Evolutionary conservation across 1,140 invertebrate genomes (phyloP).

Genomic region (Microplitis demolitor): DNA sequence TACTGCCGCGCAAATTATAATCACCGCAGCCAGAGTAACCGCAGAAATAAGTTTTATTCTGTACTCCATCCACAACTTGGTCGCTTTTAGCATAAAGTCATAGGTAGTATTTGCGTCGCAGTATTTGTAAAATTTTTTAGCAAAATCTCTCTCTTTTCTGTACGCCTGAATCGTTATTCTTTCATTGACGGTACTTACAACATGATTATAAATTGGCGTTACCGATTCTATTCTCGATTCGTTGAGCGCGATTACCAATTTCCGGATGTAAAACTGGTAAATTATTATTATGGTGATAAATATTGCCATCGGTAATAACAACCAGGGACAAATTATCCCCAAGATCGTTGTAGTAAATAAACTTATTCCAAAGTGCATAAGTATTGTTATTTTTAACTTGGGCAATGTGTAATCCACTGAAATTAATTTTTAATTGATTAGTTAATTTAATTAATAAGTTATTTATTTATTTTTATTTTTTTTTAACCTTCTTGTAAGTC

Average conservation of each 20-base stretch:
- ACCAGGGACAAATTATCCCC: conserved; percentile 32
- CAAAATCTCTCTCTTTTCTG: conserved; percentile 38
- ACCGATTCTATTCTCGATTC: conserved; percentile 32
- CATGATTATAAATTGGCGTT: conserved; percentile 34
- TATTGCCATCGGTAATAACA: conserved; percentile 25
- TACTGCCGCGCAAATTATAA: conserved; percentile 29
- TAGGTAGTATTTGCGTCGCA: conserved; percentile 37
- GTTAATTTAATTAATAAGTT: neutral
- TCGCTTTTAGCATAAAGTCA: conserved; percentile 38
- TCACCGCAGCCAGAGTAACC: conserved; percentile 28
- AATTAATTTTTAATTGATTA: neutral
- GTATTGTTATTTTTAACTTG: conserved; percentile 32
- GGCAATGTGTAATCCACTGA: conserved; percentile 36
- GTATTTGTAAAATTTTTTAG: conserved; percentile 38
- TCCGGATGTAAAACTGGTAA: conserved; percentile 27
- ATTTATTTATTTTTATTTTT: neutral
- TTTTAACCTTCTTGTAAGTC: conserved; percentile 35
- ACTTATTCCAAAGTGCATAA: conserved; percentile 36
- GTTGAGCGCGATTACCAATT: conserved; percentile 29
- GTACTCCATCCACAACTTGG: conserved; percentile 38
- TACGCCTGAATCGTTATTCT: conserved; percentile 38
- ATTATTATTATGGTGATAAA: conserved; percentile 21
- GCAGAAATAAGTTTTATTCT: conserved; percentile 37
- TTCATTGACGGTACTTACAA: conserved; percentile 33
- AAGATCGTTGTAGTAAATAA: conserved; percentile 33